Percentiles rank a stretch among this genome's conserved stretches.
Evolutionary conservation across 2,113 vertebrate species (phyloP).

Genomic region (Lepus europaeus): DNA sequence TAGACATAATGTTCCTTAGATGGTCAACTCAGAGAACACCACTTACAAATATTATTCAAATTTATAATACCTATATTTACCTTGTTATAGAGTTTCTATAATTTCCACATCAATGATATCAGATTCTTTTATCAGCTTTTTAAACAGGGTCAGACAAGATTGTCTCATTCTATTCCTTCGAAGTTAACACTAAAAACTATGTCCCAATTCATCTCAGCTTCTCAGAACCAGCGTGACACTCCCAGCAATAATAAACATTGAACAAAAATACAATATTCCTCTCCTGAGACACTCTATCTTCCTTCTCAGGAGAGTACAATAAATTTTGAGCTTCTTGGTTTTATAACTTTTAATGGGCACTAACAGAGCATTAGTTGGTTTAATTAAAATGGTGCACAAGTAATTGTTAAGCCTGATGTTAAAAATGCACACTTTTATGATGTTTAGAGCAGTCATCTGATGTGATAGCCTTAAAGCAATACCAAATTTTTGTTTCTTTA

Average conservation of each 20-base stretch:
- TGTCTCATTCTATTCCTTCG: conserved; percentile 24
- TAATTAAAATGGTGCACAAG: conserved; percentile 71
- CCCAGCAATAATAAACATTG: not conserved
- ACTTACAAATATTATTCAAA: conserved; percentile 4
- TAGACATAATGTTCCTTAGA: not conserved
- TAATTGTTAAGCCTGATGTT: conserved; percentile 41
- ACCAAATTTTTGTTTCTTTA: not conserved
- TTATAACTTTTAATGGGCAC: conserved; percentile 57
- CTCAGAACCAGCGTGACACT: not conserved
- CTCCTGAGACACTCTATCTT: conserved; percentile 11
- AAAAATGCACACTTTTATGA: not conserved
- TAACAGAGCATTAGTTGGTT: conserved; percentile 55
- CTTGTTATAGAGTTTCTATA: conserved; percentile 30
- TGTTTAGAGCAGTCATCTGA: not conserved
- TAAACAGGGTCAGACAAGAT: not conserved
- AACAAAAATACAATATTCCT: not conserved
- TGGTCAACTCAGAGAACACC: not conserved
- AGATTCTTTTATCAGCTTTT: not conserved
- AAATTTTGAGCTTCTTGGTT: conserved; percentile 9
- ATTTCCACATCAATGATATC: not conserved
- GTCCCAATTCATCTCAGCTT: not conserved
- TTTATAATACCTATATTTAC: conserved; percentile 4
- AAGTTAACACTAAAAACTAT: not conserved
- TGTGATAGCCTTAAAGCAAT: not conserved
- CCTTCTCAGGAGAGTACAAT: not conserved